Evolutionary conservation across 2,888 invertebrate species (phyloP).

Genomic region (Bedellia somnulentella): DNA sequence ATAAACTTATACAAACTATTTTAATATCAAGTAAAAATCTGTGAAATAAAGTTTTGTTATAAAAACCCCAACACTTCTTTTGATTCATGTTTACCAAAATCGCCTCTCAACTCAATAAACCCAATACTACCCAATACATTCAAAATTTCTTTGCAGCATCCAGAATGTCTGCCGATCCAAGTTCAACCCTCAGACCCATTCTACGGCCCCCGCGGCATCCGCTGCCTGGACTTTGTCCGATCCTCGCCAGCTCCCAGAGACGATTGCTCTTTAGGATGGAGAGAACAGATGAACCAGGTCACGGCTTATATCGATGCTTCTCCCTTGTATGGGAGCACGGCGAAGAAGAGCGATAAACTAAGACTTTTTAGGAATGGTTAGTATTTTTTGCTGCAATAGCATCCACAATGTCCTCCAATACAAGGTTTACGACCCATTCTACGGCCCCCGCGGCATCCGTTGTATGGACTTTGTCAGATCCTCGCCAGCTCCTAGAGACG

Average conservation of each 20-base stretch:
- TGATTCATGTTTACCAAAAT: too few species aligned
- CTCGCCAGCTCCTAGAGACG: slow-evolving; percentile 76
- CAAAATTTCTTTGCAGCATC: too few species aligned
- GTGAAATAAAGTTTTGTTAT: too few species aligned
- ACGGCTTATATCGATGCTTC: slow-evolving; percentile 84
- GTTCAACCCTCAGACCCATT: slow-evolving; percentile 74
- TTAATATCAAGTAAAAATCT: too few species aligned
- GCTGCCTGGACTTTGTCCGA: slow-evolving; percentile 81
- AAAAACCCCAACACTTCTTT: too few species aligned
- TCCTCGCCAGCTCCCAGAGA: slow-evolving; percentile 80
- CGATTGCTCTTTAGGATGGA: slow-evolving; percentile 78
- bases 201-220: slow-evolving; percentile 68
- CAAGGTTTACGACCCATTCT: slow-evolving; percentile 71
- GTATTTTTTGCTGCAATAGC: slow-evolving; percentile 57
- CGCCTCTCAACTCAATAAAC: too few species aligned
- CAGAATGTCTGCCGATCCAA: slow-evolving; percentile 81
- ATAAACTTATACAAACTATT: too few species aligned
- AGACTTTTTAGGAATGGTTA: slow-evolving; percentile 74
- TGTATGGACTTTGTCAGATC: slow-evolving; percentile 85
- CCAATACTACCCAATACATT: too few species aligned
- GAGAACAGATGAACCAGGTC: slow-evolving; percentile 83
- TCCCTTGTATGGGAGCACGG: slow-evolving; percentile 78
- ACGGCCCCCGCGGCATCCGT: slow-evolving; percentile 68
- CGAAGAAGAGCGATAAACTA: slow-evolving; percentile 71
- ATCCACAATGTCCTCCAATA: slow-evolving; percentile 86